Evolutionary conservation across 2,113 vertebrate genomes (phyloP), one percentile per base, ranked within the genome.

Genomic region (Megaleporinus macrocephalus): DNA sequence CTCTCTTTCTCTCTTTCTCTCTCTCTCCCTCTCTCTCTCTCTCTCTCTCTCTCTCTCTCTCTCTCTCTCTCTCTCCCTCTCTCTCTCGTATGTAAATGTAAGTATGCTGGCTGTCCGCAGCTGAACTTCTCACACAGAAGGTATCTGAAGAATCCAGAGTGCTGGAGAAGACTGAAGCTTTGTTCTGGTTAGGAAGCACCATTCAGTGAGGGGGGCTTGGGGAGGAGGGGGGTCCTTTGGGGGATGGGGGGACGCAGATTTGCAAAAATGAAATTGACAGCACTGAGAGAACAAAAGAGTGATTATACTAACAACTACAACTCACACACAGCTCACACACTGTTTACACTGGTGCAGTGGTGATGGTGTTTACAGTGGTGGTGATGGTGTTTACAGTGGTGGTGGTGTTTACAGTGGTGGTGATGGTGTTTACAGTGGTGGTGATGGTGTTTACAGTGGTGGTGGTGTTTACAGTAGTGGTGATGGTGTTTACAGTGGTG

Each of bases 61-160:
- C 81, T 85, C 82, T 9, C 66, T 33, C 65, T 70, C 16, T 69
- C 30, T 78, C 78, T 78, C 81, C 82, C 80, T 73, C 79, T 85
- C 82, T 9, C 51, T 44, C 68, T 69, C 12, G 51, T 83, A 91
- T 82, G 72, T 75, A 79, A 83, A 79, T 85, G 65, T 24, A 26
- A 76, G 51, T 59, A 69, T 22, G 66, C 72, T 59, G 80, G 65
- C 80, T 71, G 80, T 78, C 70, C 69, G 26, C 55, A 44, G 57
- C 29, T 47, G 36, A 62, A 89, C 88, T 88, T 89, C 80, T 77
- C 90, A 88, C 81, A 81, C 86, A 71, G 87, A 79, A 90, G 79
- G 83, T 85, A 91, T 90, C 84, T 82, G 74, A 90, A 83, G 80
- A 85, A 85, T 83, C 78, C 61, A 10, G 62, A 76, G 76, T n/a